Evolutionary conservation across 1,140 invertebrate species (phyloP).

Genomic region (Anastrepha obliqua): DNA sequence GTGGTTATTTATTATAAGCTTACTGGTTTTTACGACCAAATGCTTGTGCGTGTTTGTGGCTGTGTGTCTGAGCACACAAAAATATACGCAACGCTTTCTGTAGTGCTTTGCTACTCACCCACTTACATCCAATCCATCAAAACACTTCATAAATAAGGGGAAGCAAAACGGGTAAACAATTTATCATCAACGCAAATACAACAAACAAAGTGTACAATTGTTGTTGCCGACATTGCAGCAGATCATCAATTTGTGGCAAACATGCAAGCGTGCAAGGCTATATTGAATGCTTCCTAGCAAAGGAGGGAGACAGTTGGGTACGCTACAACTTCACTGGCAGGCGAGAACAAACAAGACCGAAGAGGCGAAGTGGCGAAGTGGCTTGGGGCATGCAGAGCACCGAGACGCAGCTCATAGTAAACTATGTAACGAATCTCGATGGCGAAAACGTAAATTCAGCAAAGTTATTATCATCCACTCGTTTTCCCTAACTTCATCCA

Average conservation of each 20-base stretch:
- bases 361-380: background rate
- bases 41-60: background rate
- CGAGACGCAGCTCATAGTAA: background rate
- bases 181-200: slow-evolving; percentile 37
- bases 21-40: slow-evolving; percentile 40
- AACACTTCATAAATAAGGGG: slow-evolving; percentile 42
- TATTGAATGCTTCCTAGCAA: background rate
- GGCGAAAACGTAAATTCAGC: too few relatives aligned
- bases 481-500: background rate
- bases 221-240: slow-evolving; percentile 6
- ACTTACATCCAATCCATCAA: slow-evolving; percentile 17
- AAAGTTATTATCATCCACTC: background rate
- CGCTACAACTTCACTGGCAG: background rate
- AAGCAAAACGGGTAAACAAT: slow-evolving; percentile 36
- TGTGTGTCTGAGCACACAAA: background rate
- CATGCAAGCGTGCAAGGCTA: background rate
- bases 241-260: slow-evolving; percentile 42
- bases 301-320: background rate
- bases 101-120: background rate
- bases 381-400: background rate
- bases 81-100: background rate
- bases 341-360: background rate
- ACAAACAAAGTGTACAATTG: slow-evolving; percentile 30
- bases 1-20: slow-evolving; percentile 52
- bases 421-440: background rate